Evolutionary conservation across 92 coral and sea anemone genomes (phyloP), one percentile per base, ranked within the genome.

Genomic region (Heliopora coerulea): DNA sequence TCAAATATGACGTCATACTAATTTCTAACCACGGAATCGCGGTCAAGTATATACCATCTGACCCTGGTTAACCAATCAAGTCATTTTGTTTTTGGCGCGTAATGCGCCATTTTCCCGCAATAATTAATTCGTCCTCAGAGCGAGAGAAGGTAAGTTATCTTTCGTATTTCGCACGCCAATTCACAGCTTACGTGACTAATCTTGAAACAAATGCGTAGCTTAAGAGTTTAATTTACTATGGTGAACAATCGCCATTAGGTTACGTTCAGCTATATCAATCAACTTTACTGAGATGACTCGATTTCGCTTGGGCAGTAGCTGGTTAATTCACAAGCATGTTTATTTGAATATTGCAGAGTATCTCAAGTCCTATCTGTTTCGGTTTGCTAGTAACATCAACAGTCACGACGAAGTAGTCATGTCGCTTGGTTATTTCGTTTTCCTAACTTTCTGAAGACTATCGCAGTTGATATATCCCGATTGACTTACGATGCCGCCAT

Each of bases 51-150:
- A 9, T 15, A 25, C 26, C 73, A 66, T 42, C 56, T 66, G 73
- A 64, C 24, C 29, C 11, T 9, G 50, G 31, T 35, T 10, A 29
- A 41, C 73, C 57, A 66, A 66, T 66, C 15, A 44, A 30, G 1
- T 24, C 34, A 1, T 57, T 46, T 26, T 8, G 0, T 20, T n/a
- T n/a, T 66, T 66, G 73, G 56, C 73, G 73, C 73, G 73, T 66
- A 66, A 66, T 66, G 73, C 73, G 26, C 56, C 14, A 41, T 66
- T 66, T 66, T 30, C 56, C 73, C 56, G 56, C 56, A 41, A 41
- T 21, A 19, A 57, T 42, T 57, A 66, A 41, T 21, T 21, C 33
- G 56, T 66, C 56, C 23, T n/a, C 2, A n/a, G 3, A 15, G 26
- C 26, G 0, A n/a, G 24, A 54, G 8, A 66, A 66, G 73, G 73